Percentiles rank a stretch among this genome's conserved stretches.
Evolutionary conservation across 1,140 invertebrate species (phyloP).

Genomic region (Drosophila kanapiae): DNA sequence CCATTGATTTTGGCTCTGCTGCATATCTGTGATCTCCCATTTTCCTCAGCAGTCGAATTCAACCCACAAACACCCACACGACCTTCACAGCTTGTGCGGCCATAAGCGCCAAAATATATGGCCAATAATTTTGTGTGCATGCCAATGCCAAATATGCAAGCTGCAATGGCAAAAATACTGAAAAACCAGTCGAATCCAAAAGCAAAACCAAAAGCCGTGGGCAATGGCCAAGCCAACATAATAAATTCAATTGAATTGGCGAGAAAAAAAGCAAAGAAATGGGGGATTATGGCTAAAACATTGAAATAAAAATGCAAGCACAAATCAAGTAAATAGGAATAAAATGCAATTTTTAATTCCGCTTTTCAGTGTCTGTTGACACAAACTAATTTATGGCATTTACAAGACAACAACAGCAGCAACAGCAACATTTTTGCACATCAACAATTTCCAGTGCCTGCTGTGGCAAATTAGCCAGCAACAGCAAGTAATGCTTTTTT

Average conservation of each 20-base stretch:
- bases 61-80: conserved; percentile 57
- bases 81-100: conserved; percentile 63
- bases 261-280: conserved; percentile 47
- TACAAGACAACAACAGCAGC: conserved; percentile 74
- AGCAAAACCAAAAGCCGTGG: conserved; percentile 34
- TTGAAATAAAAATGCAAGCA: conserved; percentile 49
- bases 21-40: conserved; percentile 53
- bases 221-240: conserved; percentile 54
- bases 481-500: conserved; percentile 60
- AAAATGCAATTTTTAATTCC: conserved; percentile 66
- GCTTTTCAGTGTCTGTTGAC: conserved; percentile 70
- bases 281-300: conserved; percentile 17
- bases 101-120: conserved; percentile 57
- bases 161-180: conserved; percentile 25
- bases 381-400: conserved; percentile 82
- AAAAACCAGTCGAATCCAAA: conserved; percentile 43
- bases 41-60: conserved; percentile 10
- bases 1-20: conserved; percentile 68
- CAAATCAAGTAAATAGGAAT: conserved; percentile 22
- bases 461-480: conserved; percentile 77
- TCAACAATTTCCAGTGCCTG: conserved; percentile 80
- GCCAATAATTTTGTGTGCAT: conserved; percentile 69
- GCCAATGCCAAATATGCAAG: conserved; percentile 66
- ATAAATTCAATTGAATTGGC: conserved; percentile 64
- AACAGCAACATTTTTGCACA: conserved; percentile 70